phyloP scores from a whole-genome alignment of 1,140 invertebrate genomes.

The Antheraea pernyi region DNA sequence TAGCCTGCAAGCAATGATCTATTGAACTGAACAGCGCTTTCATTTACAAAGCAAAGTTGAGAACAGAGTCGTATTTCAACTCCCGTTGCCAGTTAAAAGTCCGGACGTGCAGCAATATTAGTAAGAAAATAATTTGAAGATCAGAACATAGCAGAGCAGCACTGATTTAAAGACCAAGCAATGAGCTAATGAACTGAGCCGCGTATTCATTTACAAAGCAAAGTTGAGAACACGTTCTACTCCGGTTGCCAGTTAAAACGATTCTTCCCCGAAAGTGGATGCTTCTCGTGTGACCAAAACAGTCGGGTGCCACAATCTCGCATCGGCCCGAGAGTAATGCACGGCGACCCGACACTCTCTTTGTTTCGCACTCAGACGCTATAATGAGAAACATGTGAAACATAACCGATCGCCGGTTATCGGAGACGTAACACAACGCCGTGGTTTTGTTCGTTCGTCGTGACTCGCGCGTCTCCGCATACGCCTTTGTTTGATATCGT shows the following conservation, averaged over 20 bases:
- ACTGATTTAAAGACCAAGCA: too few species aligned
- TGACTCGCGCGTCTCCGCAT: conserved; percentile 28
- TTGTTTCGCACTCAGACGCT: conserved; percentile 67
- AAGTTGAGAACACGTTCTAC: conserved; percentile 17
- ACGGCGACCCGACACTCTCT: conserved; percentile 53
- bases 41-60: conserved; percentile 42
- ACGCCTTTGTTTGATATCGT: conserved; percentile 32
- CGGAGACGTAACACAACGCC: conserved; percentile 55
- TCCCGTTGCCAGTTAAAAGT: conserved; percentile 38
- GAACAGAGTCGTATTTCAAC: conserved; percentile 12
- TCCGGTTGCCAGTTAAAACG: conserved; percentile 41
- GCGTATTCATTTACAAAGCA: conserved; percentile 40
- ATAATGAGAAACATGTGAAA: conserved; percentile 70
- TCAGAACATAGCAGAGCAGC: too few species aligned
- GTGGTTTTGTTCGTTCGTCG: conserved; percentile 33
- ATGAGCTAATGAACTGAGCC: not conserved
- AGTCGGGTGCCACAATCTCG: conserved; percentile 31
- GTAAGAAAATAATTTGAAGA: too few species aligned
- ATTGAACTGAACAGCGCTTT: not conserved
- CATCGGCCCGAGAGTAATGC: conserved; percentile 49
- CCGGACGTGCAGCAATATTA: too few species aligned
- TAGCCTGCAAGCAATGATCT: too few species aligned
- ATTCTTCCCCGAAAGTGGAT: conserved; percentile 54
- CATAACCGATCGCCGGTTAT: conserved; percentile 61
- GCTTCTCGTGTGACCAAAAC: conserved; percentile 55